Percentiles rank a stretch among this genome's conserved stretches.
These are phyloP conservation scores for Oscheius sp. DNA, from an alignment of 2,888 invertebrate genomes.

Conservation along the genomic window DNA sequence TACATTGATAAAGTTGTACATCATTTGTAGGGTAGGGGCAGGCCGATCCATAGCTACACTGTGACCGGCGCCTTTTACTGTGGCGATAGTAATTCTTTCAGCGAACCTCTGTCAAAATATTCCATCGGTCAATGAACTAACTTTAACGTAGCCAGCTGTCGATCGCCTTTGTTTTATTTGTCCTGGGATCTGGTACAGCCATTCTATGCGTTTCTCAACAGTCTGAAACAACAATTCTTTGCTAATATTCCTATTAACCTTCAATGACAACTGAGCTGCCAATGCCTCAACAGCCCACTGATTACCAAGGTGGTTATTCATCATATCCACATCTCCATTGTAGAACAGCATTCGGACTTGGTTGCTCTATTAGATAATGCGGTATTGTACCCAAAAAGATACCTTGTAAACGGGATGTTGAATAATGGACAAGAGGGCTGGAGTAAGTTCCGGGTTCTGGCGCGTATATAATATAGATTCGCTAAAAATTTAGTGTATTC, in stretches of 20 bases:
- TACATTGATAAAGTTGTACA: constrained; percentile 50
- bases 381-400: background rate
- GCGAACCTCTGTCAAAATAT: background rate
- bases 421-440: background rate
- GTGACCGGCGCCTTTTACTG: constrained; percentile 19
- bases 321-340: constrained; percentile 76
- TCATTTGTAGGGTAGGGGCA: constrained; percentile 51
- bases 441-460: constrained; percentile 13
- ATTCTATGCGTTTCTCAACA: background rate
- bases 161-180: background rate
- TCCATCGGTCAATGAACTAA: background rate
- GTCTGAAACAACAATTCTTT: background rate
- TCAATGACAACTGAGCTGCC: constrained; percentile 19
- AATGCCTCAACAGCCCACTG: constrained; percentile 54
- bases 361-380: constrained; percentile 15
- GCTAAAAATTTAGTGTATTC: constrained; percentile 6
- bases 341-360: constrained; percentile 71
- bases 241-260: too few relatives aligned
- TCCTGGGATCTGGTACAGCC: constrained; percentile 2
- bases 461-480: background rate
- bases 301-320: constrained; percentile 75
- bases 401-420: constrained; percentile 21
- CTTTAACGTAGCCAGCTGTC: constrained; percentile 27
- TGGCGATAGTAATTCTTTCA: constrained; percentile 14
- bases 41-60: constrained; percentile 43